Evolutionary conservation across 1,140 invertebrate genomes (phyloP), one percentile per base, ranked within the genome.

Genomic region (Hydropsyche tenuis): DNA sequence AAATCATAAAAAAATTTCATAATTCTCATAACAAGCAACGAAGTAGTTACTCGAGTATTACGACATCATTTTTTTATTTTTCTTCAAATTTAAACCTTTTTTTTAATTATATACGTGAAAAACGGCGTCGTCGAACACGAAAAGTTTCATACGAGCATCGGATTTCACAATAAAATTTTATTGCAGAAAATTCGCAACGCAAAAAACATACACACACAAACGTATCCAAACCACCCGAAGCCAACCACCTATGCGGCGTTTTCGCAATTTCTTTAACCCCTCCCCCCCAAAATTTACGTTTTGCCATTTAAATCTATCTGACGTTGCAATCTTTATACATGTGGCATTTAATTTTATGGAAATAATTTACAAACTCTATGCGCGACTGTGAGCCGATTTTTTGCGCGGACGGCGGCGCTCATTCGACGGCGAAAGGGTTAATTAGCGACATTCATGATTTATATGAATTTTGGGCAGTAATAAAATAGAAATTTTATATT

Each of bases 241-340:
- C n/a, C 16, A 14, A 6, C 3, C 30, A n/a, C 16, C 16, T 60
- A 22, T 60, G 23, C 23, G 56, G 9, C 22, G 30, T 37, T 60
- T 60, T 60, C 23, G 56, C 56, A 25, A 60, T 25, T 60, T 60
- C 51, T 53, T 53, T 53, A 11, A 20, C n/a, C n/a, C n/a, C n/a
- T 37, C 30, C 30, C 9, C 30, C 20, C 56, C 3, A 27, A 60
- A 60, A 60, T 60, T 60, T 60, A 60, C 56, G 56, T 60, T 60
- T 60, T 22, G 56, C 56, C 56, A 60, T 60, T 60, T 60, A 60
- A 60, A 60, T 60, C 56, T 60, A 60, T 60, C 56, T 60, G 56
- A 60, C 56, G 22, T 60, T 60, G 56, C 56, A 60, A 60, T 60
- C 56, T 60, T 22, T 60, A 60, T 60, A 60, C 23, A 60, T 60